phyloP scores from a whole-genome alignment of 2,797 vertebrate genomes.

The Sebastes variabilis region DNA sequence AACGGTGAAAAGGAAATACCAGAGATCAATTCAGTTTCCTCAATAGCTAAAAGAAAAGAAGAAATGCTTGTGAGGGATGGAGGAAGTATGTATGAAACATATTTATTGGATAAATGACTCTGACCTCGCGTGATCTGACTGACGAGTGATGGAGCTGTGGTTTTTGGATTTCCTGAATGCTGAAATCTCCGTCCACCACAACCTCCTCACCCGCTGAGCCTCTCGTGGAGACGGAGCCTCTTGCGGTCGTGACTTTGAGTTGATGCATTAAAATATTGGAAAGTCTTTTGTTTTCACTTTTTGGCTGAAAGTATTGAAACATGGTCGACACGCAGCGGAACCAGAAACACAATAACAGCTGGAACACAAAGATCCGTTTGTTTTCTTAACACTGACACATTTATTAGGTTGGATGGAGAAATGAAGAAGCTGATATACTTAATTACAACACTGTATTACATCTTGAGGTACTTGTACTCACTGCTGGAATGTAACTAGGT shows the following conservation, averaged over 20 bases:
- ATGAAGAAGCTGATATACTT: not conserved
- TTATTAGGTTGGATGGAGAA: not conserved
- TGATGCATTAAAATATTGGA: slow-evolving; percentile 4
- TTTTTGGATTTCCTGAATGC: slow-evolving; percentile 60
- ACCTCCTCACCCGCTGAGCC: slow-evolving; percentile 23
- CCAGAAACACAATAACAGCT: not conserved
- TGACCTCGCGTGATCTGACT: slow-evolving; percentile 18
- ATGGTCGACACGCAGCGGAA: not conserved
- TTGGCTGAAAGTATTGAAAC: slow-evolving; percentile 9
- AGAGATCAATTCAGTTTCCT: slow-evolving; percentile 19
- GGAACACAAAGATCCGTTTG: not conserved
- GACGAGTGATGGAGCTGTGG: slow-evolving; percentile 22
- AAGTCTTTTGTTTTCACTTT: slow-evolving; percentile 29
- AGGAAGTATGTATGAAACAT: not conserved
- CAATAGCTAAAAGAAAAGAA: not conserved
- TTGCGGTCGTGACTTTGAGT: slow-evolving; percentile 16
- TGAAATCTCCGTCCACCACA: slow-evolving; percentile 41
- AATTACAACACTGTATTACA: not conserved
- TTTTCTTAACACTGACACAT: not conserved
- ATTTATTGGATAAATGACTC: slow-evolving; percentile 29
- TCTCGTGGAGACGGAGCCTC: slow-evolving; percentile 21
- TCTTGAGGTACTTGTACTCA: not conserved
- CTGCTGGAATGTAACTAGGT: not conserved
- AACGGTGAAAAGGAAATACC: slow-evolving; percentile 43
- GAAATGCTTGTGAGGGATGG: slow-evolving; percentile 7